A percentile compares a stretch with the other conserved stretches of the same genome.
phyloP scores from a whole-genome alignment of 2,797 vertebrate genomes.

The Acipenser oxyrinchus region DNA sequence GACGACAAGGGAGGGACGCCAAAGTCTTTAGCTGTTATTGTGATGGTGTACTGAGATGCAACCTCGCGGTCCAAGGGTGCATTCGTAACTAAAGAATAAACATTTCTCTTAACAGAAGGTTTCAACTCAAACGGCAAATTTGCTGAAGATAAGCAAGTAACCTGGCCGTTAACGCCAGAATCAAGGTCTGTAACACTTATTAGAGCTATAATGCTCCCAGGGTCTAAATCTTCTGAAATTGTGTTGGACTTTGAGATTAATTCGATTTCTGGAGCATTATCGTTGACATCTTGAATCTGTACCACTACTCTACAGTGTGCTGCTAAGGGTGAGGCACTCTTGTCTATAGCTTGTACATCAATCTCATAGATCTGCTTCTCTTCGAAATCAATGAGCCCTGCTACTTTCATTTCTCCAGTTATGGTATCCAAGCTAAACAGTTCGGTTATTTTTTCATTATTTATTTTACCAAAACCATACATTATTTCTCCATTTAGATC shows the following conservation, averaged over 20 bases:
- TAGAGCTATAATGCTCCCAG: conserved; percentile 63
- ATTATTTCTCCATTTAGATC: conserved; percentile 24
- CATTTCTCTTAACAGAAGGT: conserved; percentile 55
- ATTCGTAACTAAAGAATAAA: conserved; percentile 58
- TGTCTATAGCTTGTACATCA: conserved; percentile 43
- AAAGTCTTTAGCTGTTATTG: conserved; percentile 54
- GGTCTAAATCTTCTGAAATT: conserved; percentile 43
- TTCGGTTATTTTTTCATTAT: not conserved
- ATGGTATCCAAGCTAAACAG: conserved; percentile 22
- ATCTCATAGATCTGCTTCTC: conserved; percentile 35
- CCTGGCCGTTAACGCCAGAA: conserved; percentile 55
- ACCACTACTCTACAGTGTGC: conserved; percentile 34
- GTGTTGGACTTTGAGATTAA: conserved; percentile 43
- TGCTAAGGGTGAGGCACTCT: conserved; percentile 26
- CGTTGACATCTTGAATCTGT: conserved; percentile 16
- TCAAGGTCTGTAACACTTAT: conserved; percentile 69
- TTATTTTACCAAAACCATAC: conserved; percentile 24
- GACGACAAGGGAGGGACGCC: conserved; percentile 54
- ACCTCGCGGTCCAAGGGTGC: conserved; percentile 58
- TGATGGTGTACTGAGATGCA: conserved; percentile 47
- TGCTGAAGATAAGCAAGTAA: conserved; percentile 45
- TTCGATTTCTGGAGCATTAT: conserved; percentile 36
- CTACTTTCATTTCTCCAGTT: conserved; percentile 38
- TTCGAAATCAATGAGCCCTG: conserved; percentile 40
- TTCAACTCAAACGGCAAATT: conserved; percentile 54